Evolutionary conservation across 1,140 invertebrate species (phyloP).

Genomic region (Arion vulgaris): DNA sequence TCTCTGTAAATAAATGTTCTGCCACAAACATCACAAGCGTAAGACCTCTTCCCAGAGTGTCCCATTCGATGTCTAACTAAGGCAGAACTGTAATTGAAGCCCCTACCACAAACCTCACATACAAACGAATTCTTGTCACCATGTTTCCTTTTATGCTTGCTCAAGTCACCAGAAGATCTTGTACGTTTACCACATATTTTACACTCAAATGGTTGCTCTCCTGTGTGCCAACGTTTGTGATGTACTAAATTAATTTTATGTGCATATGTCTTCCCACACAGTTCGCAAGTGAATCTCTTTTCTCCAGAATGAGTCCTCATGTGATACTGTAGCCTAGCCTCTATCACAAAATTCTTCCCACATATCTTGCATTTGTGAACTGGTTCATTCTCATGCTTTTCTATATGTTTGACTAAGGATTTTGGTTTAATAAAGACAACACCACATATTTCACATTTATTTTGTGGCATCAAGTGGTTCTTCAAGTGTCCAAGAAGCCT

Average conservation of each 20-base stretch:
- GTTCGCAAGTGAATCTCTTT: constrained; percentile 91
- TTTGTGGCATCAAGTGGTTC: background rate
- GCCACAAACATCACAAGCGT: constrained; percentile 6
- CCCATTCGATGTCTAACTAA: background rate
- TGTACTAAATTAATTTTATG: constrained; percentile 83
- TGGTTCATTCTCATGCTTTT: constrained; percentile 39
- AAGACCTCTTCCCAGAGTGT: constrained; percentile 8
- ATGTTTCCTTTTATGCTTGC: constrained; percentile 64
- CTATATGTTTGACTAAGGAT: constrained; percentile 82
- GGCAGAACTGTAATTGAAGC: background rate
- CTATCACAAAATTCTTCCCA: constrained; percentile 90
- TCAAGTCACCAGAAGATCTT: constrained; percentile 71
- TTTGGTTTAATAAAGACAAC: constrained; percentile 83
- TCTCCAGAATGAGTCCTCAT: constrained; percentile 93
- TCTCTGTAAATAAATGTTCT: constrained; percentile 11
- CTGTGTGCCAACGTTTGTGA: constrained; percentile 74
- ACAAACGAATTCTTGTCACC: background rate
- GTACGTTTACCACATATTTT: constrained; percentile 71
- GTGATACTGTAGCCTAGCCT: constrained; percentile 93
- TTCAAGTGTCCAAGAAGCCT: constrained; percentile 7
- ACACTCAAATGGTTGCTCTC: constrained; percentile 69
- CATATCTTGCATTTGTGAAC: constrained; percentile 84
- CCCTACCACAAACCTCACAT: constrained; percentile 11
- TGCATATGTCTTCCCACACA: constrained; percentile 86
- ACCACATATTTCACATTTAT: constrained; percentile 80